A percentile compares a stretch with the other conserved stretches of the same genome.
Conservation (phyloP, 2,888 invertebrate genomes). For the Xiphydria camelus region DNA sequence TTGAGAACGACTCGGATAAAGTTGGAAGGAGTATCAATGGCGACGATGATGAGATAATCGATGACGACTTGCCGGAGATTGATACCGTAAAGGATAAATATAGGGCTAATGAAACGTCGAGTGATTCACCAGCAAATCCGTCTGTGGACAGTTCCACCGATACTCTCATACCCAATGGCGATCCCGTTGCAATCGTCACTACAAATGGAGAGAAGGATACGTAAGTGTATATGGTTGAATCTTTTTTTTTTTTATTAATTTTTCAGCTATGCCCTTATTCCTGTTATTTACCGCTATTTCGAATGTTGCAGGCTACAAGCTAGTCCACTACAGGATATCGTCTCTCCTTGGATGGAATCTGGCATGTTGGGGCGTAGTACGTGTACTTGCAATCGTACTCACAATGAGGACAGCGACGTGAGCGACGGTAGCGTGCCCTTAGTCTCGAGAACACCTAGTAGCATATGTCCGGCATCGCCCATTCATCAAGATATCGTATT, state of each 20-base stretch:
- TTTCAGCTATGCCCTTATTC: not conserved
- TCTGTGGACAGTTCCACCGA: constrained; percentile 63
- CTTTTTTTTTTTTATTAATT: too few species aligned
- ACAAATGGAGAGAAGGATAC: constrained; percentile 40
- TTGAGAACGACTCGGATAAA: constrained; percentile 47
- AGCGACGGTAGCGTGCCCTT: constrained; percentile 56
- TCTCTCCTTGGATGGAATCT: constrained; percentile 35
- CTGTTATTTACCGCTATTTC: not conserved
- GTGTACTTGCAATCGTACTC: constrained; percentile 41
- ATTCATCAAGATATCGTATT: constrained; percentile 50
- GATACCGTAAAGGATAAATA: constrained; percentile 35
- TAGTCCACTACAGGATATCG: constrained; percentile 32
- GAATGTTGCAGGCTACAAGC: constrained; percentile 27
- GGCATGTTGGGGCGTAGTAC: constrained; percentile 27
- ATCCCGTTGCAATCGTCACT: constrained; percentile 30
- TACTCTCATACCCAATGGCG: constrained; percentile 58
- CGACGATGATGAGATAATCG: constrained; percentile 3
- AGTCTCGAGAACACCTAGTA: constrained; percentile 64
- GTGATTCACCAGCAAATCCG: constrained; percentile 45
- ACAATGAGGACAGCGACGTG: constrained; percentile 47
- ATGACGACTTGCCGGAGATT: constrained; percentile 25
- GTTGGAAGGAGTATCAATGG: constrained; percentile 25
- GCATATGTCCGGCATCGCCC: constrained; percentile 65
- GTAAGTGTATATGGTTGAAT: too few species aligned
- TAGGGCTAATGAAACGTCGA: constrained; percentile 39